Base-by-base conservation (phyloP, 2,113 vertebrate genomes). In the Mobula hypostoma region DNA sequence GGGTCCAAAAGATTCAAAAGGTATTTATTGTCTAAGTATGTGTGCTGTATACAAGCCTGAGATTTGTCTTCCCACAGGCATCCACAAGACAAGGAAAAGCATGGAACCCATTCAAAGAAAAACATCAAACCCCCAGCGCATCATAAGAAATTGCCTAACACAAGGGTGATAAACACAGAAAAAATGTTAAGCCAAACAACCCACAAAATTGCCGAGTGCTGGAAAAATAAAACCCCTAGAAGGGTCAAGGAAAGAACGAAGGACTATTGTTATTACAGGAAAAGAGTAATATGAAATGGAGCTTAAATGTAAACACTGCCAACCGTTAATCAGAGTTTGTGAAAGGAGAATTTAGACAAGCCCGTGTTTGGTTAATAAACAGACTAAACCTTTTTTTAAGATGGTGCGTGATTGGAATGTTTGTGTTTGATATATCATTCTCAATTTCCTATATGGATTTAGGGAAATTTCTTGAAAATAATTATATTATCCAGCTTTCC, bases 321-420 rank as follows among this genome's bases (percentile, higher is more conserved):
- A 19, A 32, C n/a, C 32, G 85, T 90, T 90, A 66, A 90, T 90
- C 85, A 90, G 61, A 68, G 29, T 68, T 90, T n/a, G 29, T 90
- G 61, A 66, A 90, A 66, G 85, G 15, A 90, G 61, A 68, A 90
- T 32, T 32, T 90, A 66, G 85, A 90, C 85, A 90, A 90, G 32
- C 19, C 14, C 40, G 58, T 36, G n/a, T 66, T 90, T 90, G 14
- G n/a, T 66, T 32, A 32, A n/a, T 63, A 66, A 90, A 90, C 85
- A 90, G 83, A 88, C 83, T 88, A 88, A 88, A 88, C 58, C 29
- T 66, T 90, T 66, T 32, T n/a, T 0, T 8, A 61, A 90, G 85
- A 90, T 90, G 85, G 85, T 68, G 85, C 15, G 85, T 66, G 91
- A 48, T 74, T 72, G 85, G 68, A 56, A 93, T 93, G 40, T 93